Evolutionary conservation across 2,888 invertebrate species (phyloP).

Genomic region (Chalcosyrphus nemorum): DNA sequence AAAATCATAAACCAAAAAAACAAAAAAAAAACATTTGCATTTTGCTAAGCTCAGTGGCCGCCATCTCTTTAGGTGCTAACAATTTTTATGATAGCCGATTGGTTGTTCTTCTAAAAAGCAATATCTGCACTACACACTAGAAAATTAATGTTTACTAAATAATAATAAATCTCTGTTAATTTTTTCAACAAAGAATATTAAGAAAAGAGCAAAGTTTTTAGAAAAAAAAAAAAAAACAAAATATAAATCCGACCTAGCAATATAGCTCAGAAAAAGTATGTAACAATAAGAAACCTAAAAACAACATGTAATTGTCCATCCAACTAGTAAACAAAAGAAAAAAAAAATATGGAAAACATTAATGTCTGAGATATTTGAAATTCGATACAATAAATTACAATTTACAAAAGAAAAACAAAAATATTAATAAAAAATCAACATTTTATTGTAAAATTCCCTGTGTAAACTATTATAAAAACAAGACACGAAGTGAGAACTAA

Average conservation of each 20-base stretch:
- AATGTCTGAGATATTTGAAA: slow-evolving; percentile 74
- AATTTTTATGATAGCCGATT: slow-evolving; percentile 51
- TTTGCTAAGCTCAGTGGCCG: slow-evolving; percentile 32
- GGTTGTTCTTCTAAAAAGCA: slow-evolving; percentile 50
- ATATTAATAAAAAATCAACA: slow-evolving; percentile 17
- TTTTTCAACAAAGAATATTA: slow-evolving; percentile 18
- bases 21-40: slow-evolving; percentile 30
- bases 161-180: slow-evolving; percentile 25
- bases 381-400: slow-evolving; percentile 73
- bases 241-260: slow-evolving; percentile 67
- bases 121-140: slow-evolving; percentile 45
- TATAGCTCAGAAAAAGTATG: slow-evolving; percentile 51
- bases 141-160: slow-evolving; percentile 28
- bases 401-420: slow-evolving; percentile 58
- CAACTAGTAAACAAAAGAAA: slow-evolving; percentile 53
- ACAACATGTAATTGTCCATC: slow-evolving; percentile 66
- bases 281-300: slow-evolving; percentile 60
- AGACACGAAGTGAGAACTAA: slow-evolving; percentile 63
- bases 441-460: slow-evolving; percentile 64
- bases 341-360: slow-evolving; percentile 45
- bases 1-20: too few species aligned
- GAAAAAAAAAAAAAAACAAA: slow-evolving; percentile 5
- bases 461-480: slow-evolving; percentile 56
- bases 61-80: slow-evolving; percentile 60
- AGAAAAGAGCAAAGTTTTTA: slow-evolving; percentile 13